Evolutionary conservation across 2,797 vertebrate genomes (phyloP), one percentile per base, ranked within the genome.

Genomic region (Clarias laeviceps): DNA sequence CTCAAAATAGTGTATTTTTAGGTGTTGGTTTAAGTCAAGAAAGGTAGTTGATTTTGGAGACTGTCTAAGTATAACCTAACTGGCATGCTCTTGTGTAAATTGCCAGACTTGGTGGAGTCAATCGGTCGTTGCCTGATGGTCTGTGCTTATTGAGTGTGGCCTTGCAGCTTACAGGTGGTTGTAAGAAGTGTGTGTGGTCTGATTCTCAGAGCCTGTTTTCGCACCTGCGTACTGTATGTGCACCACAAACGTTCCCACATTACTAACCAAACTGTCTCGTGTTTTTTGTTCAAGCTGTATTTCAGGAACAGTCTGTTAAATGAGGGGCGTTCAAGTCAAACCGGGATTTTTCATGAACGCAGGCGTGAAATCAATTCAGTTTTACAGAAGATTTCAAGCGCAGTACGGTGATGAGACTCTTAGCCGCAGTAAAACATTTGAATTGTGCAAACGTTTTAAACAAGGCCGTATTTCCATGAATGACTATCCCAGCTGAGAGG

Each of bases 141-240:
- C 80, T 40, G 12, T 84, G 59, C 82, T 87, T 86, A 84, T 86
- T 87, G 82, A 83, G 82, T 82, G 69, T 70, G 45, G n/a, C 80
- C 22, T 79, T 77, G 61, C 37, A 32, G 69, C 84, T 78, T 89
- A 85, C 64, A 66, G 61, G n/a, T 64, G 83, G 29, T 61, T 82
- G 57, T 65, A 73, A 29, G 54, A 84, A 69, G 66, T 87, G 62
- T 88, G 64, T 15, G 69, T 27, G 87, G 87, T 78, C 61, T 4
- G 11, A 15, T 77, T 15, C 22, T 37, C 59, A 65, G 56, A 62
- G 83, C 88, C 87, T 91, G 92, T 92, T 91, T 87, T 87, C 54
- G 73, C 83, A 87, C 87, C 87, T 94, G 90, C 32, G 65, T 54
- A n/a, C n/a, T n/a, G n/a, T n/a, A 32, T 87, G 86, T 88, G 90